Percentiles rank a stretch among this genome's conserved stretches.
Evolutionary conservation across 2,797 vertebrate species (phyloP).

Genomic region (Decapterus maruadsi): DNA sequence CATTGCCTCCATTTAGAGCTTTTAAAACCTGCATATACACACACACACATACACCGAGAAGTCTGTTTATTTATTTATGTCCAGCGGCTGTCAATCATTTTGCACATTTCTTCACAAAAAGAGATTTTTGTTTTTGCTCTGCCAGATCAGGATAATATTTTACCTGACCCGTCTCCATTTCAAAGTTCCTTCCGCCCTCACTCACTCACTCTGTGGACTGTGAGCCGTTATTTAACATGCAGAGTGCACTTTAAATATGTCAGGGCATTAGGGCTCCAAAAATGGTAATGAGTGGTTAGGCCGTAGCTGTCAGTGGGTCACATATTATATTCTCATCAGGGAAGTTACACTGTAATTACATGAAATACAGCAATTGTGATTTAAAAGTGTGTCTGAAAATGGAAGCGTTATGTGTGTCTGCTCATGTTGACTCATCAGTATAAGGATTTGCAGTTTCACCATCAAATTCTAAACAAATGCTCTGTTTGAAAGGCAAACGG

Average conservation of each 20-base stretch:
- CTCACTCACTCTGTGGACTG: constrained; percentile 17
- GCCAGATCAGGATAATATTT: constrained; percentile 63
- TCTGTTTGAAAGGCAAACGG: not conserved
- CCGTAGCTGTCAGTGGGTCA: constrained; percentile 29
- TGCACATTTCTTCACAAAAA: constrained; percentile 42
- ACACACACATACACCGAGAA: constrained; percentile 50
- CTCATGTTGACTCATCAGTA: not conserved
- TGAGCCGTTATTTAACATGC: constrained; percentile 19
- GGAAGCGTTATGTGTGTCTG: not conserved
- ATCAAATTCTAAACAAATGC: not conserved
- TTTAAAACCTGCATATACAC: constrained; percentile 13
- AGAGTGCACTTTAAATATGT: constrained; percentile 28
- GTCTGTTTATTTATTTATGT: constrained; percentile 71
- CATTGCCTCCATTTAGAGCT: constrained; percentile 39
- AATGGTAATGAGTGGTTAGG: constrained; percentile 18
- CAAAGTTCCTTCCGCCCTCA: constrained; percentile 31
- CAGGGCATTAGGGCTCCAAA: constrained; percentile 23
- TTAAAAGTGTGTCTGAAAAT: constrained; percentile 13
- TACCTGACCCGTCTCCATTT: constrained; percentile 53
- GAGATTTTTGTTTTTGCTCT: constrained; percentile 59
- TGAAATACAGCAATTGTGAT: constrained; percentile 22
- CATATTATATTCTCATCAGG: constrained; percentile 11
- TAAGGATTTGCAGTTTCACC: not conserved
- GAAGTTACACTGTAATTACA: constrained; percentile 24
- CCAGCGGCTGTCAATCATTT: constrained; percentile 77